Conservation (phyloP, 2,888 invertebrate genomes). For the Sesamia inferens region DNA sequence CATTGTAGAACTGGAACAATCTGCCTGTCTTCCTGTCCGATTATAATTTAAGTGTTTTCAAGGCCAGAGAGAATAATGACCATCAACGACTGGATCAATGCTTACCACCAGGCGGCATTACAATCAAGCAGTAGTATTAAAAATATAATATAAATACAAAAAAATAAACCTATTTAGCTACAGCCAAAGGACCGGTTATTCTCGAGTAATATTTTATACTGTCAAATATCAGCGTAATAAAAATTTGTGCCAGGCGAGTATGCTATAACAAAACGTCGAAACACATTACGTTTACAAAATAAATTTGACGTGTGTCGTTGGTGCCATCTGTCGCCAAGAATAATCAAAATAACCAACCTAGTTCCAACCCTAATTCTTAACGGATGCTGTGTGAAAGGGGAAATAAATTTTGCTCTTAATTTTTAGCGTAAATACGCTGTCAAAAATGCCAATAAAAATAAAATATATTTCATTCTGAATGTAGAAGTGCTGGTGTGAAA, state of each 20-base stretch:
- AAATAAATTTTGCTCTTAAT: slow-evolving; percentile 22
- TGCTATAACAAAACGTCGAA: slow-evolving; percentile 33
- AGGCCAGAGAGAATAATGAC: no score
- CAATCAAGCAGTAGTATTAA: no score
- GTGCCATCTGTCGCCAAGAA: slow-evolving; percentile 34
- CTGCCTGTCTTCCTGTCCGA: no score
- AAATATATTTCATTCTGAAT: slow-evolving; percentile 17
- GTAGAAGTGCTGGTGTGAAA: slow-evolving; percentile 7
- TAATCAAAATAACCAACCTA: background rate
- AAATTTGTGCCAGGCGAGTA: slow-evolving; percentile 40
- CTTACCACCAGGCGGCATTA: no score
- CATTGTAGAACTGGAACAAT: no score
- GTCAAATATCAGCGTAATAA: slow-evolving; percentile 54
- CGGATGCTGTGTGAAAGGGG: background rate
- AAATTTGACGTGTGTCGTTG: slow-evolving; percentile 54
- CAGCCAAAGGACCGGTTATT: slow-evolving; percentile 26
- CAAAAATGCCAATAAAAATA: slow-evolving; percentile 7
- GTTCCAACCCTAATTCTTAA: background rate
- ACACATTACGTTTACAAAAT: slow-evolving; percentile 40
- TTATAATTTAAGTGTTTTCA: no score
- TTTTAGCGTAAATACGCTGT: slow-evolving; percentile 8
- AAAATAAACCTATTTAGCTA: background rate
- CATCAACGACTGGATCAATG: no score
- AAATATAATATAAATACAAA: no score
- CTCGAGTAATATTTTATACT: slow-evolving; percentile 30